Base-by-base conservation (phyloP, 2,797 vertebrate genomes). In the Dendrocincla fuliginosa region DNA sequence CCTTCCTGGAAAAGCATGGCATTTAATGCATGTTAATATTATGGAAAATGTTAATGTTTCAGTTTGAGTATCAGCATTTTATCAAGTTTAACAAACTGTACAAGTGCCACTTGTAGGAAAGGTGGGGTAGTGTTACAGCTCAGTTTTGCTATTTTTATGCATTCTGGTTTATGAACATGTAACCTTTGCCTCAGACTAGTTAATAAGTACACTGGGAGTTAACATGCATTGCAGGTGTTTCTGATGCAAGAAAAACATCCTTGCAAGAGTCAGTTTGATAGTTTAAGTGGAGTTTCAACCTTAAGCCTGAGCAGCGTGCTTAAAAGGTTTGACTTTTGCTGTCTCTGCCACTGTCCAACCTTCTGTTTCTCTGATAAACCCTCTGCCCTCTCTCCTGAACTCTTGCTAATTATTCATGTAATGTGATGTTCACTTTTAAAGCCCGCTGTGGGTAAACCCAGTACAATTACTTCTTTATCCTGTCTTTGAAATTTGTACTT, bases 121-220 rank as follows among this genome's bases (percentile, higher is more conserved):
- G 85, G 52, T 44, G 61, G 44, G 61, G 69, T 56, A 10, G 13
- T 28, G 25, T 87, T 93, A 87, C 86, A 64, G 61, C 56, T 61
- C n/a, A 35, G 46, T 61, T 90, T 7, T 60, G 57, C 89, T 84
- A 42, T 88, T 91, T 93, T 79, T 90, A 61, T 60, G 49, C 30
- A 1, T 35, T 8, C 42, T 37, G 8, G 14, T 83, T 76, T 44
- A 32, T 60, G 55, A 79, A 35, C 2, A 2, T 22, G 44, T 61
- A 82, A 95, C 89, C 94, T 94, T 95, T 94, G 91, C 76, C 68
- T 95, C n/a, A 15, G 33, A 10, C 44, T 42, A 23, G 85, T 94
- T 97, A 91, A 95, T 96, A 67, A 91, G 93, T 94, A 74, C 70
- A 1, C 44, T 28, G n/a, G 68, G 53, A 77, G 37, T 47, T 46